Evolutionary conservation across 2,888 invertebrate species (phyloP).

Genomic region (Monopis laevigella): DNA sequence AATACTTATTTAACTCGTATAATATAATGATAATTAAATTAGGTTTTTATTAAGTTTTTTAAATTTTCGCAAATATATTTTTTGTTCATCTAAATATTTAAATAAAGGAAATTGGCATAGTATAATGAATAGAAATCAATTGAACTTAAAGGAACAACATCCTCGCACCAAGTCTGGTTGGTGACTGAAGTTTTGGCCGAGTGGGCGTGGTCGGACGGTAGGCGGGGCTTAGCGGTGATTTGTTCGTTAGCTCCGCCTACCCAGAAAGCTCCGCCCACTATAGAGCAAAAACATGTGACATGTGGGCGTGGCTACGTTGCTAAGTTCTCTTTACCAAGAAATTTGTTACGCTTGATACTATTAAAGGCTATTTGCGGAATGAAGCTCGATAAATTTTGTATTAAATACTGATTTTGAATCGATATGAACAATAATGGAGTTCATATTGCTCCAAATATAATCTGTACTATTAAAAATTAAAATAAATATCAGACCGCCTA

Average conservation of each 20-base stretch:
- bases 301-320: constrained; percentile 50
- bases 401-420: constrained; percentile 12
- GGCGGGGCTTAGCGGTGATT: constrained; percentile 51
- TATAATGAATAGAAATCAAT: too few relatives aligned
- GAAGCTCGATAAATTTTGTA: constrained; percentile 16
- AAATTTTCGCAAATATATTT: too few relatives aligned
- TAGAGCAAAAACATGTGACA: constrained; percentile 47
- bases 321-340: constrained; percentile 64
- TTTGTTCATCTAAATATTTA: too few relatives aligned
- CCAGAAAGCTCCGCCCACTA: constrained; percentile 34
- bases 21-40: too few relatives aligned
- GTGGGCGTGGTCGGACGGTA: constrained; percentile 24
- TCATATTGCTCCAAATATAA: too few relatives aligned
- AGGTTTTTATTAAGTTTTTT: too few relatives aligned
- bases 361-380: constrained; percentile 47
- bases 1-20: too few relatives aligned
- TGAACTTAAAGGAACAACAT: too few relatives aligned
- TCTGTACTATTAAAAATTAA: too few relatives aligned
- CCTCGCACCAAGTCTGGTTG: constrained; percentile 29
- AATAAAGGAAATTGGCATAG: too few relatives aligned
- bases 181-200: constrained; percentile 42
- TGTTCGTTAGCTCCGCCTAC: constrained; percentile 28
- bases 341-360: constrained; percentile 57
- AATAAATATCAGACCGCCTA: too few relatives aligned
- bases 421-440: too few relatives aligned